Evolutionary conservation across 2,888 invertebrate species (phyloP).

Genomic region (Lamellibrachia satsuma): DNA sequence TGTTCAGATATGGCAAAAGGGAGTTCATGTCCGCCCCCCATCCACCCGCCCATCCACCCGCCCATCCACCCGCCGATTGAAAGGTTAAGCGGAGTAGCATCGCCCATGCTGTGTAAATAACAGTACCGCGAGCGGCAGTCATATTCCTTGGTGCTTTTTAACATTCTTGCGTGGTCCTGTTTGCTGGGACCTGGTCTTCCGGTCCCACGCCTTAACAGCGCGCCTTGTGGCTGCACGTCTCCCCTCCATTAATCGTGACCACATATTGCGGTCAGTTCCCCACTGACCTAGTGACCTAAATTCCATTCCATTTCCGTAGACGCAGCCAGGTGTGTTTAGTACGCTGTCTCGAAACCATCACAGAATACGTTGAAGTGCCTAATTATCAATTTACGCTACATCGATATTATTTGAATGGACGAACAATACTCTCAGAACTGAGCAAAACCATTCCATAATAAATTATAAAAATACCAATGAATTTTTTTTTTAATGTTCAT

Average conservation of each 20-base stretch:
- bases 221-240: not conserved
- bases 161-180: not conserved
- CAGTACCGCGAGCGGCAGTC: not conserved
- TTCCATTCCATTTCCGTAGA: not conserved
- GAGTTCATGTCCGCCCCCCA: not conserved
- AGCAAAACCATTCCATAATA: too few relatives aligned
- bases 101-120: not conserved
- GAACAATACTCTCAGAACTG: too few relatives aligned
- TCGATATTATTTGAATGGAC: too few relatives aligned
- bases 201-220: not conserved
- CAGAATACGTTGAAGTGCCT: too few relatives aligned
- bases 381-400: too few relatives aligned
- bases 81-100: not conserved
- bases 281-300: not conserved
- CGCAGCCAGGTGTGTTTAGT: not conserved
- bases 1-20: constrained; percentile 3
- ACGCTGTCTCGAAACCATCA: not conserved
- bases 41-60: too few relatives aligned
- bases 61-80: not conserved
- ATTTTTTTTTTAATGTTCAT: too few relatives aligned
- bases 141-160: not conserved
- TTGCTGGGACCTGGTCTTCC: not conserved
- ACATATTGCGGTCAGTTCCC: not conserved
- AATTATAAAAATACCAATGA: too few relatives aligned
- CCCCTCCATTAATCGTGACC: not conserved